phyloP scores from a whole-genome alignment of 2,113 vertebrate genomes.

The Salvator merianae region DNA sequence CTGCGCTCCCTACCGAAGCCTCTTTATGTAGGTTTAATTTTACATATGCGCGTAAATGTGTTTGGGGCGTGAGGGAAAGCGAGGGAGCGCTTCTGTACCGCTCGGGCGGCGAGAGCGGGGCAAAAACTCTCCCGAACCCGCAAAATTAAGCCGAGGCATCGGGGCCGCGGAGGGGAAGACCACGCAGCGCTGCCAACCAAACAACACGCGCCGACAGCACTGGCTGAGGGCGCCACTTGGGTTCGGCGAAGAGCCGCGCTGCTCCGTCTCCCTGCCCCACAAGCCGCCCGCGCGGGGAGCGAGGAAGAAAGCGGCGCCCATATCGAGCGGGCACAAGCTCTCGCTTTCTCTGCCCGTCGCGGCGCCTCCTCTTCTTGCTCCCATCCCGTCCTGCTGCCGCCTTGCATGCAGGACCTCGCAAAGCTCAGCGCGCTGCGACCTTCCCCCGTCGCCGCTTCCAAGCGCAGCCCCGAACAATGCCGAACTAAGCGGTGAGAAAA shows the following conservation, averaged over 20 bases:
- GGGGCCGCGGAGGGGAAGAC: too few relatives aligned
- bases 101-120: background rate
- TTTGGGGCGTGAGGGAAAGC: background rate
- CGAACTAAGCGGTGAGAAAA: background rate
- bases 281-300: background rate
- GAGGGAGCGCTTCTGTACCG: background rate
- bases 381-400: background rate
- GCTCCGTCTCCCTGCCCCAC: background rate
- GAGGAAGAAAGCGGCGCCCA: background rate
- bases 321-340: background rate
- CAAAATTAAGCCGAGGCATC: background rate
- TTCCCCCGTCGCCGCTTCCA: background rate
- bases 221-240: too few relatives aligned
- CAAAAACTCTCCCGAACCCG: background rate
- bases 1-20: too few relatives aligned
- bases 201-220: background rate
- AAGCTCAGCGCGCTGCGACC: background rate
- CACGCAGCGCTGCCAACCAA: background rate
- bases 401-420: background rate
- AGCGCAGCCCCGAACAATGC: constrained; percentile 28
- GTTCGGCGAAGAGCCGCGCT: too few relatives aligned
- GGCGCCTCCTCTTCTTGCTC: background rate
- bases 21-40: too few relatives aligned
- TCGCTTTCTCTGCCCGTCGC: background rate
- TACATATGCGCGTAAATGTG: too few relatives aligned